Base-by-base conservation (phyloP, 2,888 invertebrate genomes). In the Cataglyphis rosenhaueri region DNA sequence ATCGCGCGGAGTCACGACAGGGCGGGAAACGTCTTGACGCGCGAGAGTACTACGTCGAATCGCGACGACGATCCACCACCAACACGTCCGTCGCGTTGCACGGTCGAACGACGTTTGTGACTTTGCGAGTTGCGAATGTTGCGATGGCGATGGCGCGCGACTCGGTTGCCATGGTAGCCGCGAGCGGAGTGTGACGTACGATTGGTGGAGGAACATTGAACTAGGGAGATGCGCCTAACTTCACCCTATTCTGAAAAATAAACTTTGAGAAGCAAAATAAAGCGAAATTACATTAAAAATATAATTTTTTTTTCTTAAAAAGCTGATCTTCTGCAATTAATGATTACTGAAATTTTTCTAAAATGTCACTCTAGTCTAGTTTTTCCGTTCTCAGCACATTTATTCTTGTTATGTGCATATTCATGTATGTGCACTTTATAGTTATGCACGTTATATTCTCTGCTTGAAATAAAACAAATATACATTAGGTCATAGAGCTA, bases 91-190 rank as follows among this genome's bases (percentile, higher is more conserved):
- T 61, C 83, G 44, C 81, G 59, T 70, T 78, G 78, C 84, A 85
- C 88, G 85, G 88, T 85, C 87, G 83, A 88, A 87, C 88, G 87
- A 87, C 90, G 91, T 92, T 87, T 89, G 90, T 91, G 92, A 89
- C 35, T 90, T 89, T 86, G 89, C 88, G 38, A 10, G 52, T 52
- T 18, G 18, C 44, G 44, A 44, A 35, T 35, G 3, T 48, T 6
- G 44, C 5, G 68, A 35, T 25, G 32, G 32, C 32, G 32, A 32
- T 35, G 35, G 59, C 35, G 70, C 84, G 87, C 88, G 87, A 91
- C 90, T 91, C 87, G 90, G 93, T 93, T 93, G 91, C 92, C 91
- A 93, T 93, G 92, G 92, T 84, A 85, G 70, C 84, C 84, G 12
- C 32, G 84, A 85, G 78, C 21, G 68, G 32, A 29, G 61, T 15